A percentile compares a stretch with the other conserved stretches of the same genome.
phyloP scores from a whole-genome alignment of 2,113 vertebrate genomes.

The Paradoxurus hermaphroditus region DNA sequence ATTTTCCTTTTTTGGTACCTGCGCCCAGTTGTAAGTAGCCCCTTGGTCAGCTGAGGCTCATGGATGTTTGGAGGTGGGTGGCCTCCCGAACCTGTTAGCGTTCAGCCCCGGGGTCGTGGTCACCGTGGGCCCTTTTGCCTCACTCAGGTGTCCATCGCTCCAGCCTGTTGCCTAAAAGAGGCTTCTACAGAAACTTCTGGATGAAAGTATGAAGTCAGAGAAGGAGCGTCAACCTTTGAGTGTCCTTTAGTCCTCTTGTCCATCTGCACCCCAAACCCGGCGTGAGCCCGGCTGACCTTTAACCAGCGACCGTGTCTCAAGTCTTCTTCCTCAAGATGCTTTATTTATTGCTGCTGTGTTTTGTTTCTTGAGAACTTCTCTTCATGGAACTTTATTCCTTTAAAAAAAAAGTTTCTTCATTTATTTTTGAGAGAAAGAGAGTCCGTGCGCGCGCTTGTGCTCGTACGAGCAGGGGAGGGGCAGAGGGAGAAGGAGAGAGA shows the following conservation, averaged over 20 bases:
- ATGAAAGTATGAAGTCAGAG: not conserved
- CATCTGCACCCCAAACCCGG: not conserved
- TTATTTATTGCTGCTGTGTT: not conserved
- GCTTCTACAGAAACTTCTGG: not conserved
- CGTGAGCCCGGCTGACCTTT: not conserved
- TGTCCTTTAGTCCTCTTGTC: not conserved
- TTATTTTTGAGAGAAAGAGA: too few species aligned
- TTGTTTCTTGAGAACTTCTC: not conserved
- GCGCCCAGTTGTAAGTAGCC: not conserved
- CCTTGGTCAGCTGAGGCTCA: not conserved
- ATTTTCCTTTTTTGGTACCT: not conserved
- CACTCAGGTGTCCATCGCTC: not conserved
- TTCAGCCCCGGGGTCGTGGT: not conserved
- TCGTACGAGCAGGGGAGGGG: too few species aligned
- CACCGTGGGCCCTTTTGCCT: not conserved
- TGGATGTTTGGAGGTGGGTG: not conserved
- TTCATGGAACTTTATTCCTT: not conserved
- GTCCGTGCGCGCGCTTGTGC: too few species aligned
- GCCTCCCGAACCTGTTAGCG: not conserved
- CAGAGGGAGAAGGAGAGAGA: too few species aligned
- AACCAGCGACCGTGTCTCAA: rapidly evolving
- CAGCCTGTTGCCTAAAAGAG: not conserved
- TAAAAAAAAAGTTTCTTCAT: too few species aligned
- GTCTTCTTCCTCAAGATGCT: not conserved
- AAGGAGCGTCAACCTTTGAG: not conserved